Evolutionary conservation across 2,888 invertebrate genomes (phyloP), one percentile per base, ranked within the genome.

Genomic region (Lucinisca nassula): DNA sequence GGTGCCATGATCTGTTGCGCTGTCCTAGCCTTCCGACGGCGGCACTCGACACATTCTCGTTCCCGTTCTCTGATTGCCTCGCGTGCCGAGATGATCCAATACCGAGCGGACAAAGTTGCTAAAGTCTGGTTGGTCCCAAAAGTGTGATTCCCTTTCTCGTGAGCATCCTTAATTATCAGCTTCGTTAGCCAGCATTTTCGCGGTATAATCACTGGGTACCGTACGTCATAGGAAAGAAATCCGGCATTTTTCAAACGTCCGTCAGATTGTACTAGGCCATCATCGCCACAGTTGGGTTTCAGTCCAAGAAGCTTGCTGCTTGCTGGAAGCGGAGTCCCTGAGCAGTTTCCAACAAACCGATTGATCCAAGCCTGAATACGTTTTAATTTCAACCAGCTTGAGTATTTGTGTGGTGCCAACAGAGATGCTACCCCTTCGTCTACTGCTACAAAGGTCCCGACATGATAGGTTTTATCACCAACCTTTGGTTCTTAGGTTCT

Each of bases 181-280:
- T 84, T 75, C 32, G 90, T 91, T 0, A 86, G 73, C 70, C 77
- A 58, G 45, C 74, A 30, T 58, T 82, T 84, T 73, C 89, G 37
- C 40, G 88, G 90, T 38, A 92, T 30, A 3, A 92, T 84, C 4
- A 88, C 75, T 21, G 88, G 88, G 79, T 74, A 82, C 61, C 74
- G 32, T 21, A 38, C 74, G 40, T 83, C 85, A 79, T 75, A 83
- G 45, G 86, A 51, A n/a, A 91, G 24, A 37, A 73, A 84, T 72
- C 88, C 74, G 51, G 84, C 85, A 73, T 76, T 88, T 70, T 76
- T 75, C 49, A 72, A 51, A n/a, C 72, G 58, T 17, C 79, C 72
- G 32, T 72, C 72, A 21, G 35, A 72, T 21, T 35, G 58, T n/a
- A 89, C 37, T 17, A 89, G 8, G 17, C 87, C 81, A 30, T 83